Conservation (phyloP, 2,888 invertebrate species). For the Lasioglossum villosulum region DNA sequence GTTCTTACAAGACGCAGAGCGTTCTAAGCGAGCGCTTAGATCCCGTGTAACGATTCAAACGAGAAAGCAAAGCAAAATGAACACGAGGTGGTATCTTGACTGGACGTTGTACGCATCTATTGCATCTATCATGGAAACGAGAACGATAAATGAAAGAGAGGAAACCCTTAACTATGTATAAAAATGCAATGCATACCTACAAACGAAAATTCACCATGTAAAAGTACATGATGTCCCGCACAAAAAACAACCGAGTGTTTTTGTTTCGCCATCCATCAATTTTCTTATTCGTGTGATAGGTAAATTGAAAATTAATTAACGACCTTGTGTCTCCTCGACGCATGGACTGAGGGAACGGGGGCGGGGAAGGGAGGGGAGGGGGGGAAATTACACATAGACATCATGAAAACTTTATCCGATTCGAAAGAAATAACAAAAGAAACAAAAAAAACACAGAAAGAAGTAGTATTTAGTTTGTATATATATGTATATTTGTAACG, state of each 20-base stretch:
- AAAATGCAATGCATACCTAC: not conserved
- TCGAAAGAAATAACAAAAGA: constrained; percentile 36
- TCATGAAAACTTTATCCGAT: constrained; percentile 66
- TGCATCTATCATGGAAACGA: constrained; percentile 45
- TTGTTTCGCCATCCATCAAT: constrained; percentile 68
- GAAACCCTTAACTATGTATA: constrained; percentile 56
- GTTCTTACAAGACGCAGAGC: constrained; percentile 60
- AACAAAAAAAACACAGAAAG: constrained; percentile 14
- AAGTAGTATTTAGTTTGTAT: constrained; percentile 74
- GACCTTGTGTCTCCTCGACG: constrained; percentile 34
- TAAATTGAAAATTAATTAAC: constrained; percentile 37
- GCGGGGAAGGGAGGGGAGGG: not conserved
- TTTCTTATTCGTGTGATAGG: constrained; percentile 58
- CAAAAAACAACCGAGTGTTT: constrained; percentile 67
- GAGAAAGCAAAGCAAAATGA: not conserved
- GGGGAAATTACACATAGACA: constrained; percentile 45
- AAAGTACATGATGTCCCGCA: constrained; percentile 73
- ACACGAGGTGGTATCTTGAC: constrained; percentile 36
- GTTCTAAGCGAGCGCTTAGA: constrained; percentile 66
- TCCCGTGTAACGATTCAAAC: constrained; percentile 44
- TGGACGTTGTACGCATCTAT: constrained; percentile 46
- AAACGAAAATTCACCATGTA: constrained; percentile 53
- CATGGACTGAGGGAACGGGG: not conserved
- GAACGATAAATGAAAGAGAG: not conserved
- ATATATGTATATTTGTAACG: constrained; percentile 76